phyloP scores from a whole-genome alignment of 1,140 invertebrate genomes.

The Drosophila watanabei region DNA sequence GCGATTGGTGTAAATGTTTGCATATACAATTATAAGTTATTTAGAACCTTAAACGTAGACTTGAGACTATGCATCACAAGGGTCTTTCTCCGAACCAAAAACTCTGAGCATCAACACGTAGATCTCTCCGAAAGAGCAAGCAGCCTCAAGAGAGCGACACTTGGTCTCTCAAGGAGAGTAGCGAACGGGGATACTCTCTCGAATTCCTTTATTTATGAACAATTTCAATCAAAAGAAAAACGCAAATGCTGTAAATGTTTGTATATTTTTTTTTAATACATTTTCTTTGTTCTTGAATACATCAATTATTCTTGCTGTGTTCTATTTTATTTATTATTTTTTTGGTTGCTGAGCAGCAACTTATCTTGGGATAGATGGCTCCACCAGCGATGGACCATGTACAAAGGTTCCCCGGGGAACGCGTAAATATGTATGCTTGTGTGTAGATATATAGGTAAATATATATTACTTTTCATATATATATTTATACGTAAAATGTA shows the following conservation, averaged over 20 bases:
- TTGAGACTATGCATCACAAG: too few species aligned
- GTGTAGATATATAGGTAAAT: slow-evolving; percentile 57
- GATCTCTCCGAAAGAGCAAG: too few species aligned
- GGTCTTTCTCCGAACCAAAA: too few species aligned
- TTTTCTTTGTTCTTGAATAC: slow-evolving; percentile 57
- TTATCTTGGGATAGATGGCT: slow-evolving; percentile 23
- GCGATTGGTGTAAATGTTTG: slow-evolving; percentile 13
- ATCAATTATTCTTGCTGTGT: slow-evolving; percentile 34
- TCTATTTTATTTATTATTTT: slow-evolving; percentile 12
- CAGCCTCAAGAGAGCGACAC: too few species aligned
- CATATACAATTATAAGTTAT: not conserved
- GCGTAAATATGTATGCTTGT: slow-evolving; percentile 29
- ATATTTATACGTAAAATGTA: slow-evolving; percentile 13
- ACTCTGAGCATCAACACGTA: too few species aligned
- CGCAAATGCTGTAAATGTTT: slow-evolving; percentile 8
- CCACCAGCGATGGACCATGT: slow-evolving; percentile 20
- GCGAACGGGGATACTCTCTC: not conserved
- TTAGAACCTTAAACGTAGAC: too few species aligned
- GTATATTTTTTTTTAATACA: slow-evolving; percentile 55
- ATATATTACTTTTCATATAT: slow-evolving; percentile 46
- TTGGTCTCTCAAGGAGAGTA: not conserved
- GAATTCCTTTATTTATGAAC: too few species aligned
- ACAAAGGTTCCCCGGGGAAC: slow-evolving; percentile 9
- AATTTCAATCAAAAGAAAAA: not conserved
- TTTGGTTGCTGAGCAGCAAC: slow-evolving; percentile 32